phyloP scores from a whole-genome alignment of 2,113 vertebrate species.

The Herpailurus yagouaroundi region DNA sequence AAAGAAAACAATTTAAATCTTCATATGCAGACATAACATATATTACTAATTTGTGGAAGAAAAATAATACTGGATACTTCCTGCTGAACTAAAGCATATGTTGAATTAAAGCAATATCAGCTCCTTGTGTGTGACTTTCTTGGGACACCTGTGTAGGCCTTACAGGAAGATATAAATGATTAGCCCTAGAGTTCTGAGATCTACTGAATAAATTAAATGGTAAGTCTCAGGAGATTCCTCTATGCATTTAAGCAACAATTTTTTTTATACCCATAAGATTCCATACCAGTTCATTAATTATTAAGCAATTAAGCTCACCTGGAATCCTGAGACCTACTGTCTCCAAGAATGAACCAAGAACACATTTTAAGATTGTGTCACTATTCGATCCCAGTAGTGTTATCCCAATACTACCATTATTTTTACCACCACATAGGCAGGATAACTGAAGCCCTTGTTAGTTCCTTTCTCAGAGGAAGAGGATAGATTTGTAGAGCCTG shows the following conservation, averaged over 20 bases:
- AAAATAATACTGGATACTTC: slow-evolving; percentile 7
- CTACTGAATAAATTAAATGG: neutral
- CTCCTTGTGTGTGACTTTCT: neutral
- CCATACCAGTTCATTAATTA: neutral
- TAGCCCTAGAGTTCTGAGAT: neutral
- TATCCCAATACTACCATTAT: neutral
- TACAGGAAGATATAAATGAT: neutral
- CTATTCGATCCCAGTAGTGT: too few species aligned
- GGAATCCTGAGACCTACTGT: neutral
- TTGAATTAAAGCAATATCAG: neutral
- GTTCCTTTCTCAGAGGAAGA: neutral
- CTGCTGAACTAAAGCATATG: neutral
- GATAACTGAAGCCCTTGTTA: neutral
- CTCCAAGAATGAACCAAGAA: neutral
- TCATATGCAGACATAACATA: neutral
- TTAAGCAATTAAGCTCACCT: neutral
- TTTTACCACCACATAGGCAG: neutral
- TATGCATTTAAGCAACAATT: neutral
- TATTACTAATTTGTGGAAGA: neutral
- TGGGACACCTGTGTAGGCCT: neutral
- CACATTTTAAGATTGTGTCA: neutral
- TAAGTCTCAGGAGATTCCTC: neutral
- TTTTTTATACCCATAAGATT: neutral
- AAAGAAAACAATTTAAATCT: slow-evolving; percentile 18
- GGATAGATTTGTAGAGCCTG: neutral